phyloP scores from a whole-genome alignment of 1,140 invertebrate species.

The Drosophila seguyi region DNA sequence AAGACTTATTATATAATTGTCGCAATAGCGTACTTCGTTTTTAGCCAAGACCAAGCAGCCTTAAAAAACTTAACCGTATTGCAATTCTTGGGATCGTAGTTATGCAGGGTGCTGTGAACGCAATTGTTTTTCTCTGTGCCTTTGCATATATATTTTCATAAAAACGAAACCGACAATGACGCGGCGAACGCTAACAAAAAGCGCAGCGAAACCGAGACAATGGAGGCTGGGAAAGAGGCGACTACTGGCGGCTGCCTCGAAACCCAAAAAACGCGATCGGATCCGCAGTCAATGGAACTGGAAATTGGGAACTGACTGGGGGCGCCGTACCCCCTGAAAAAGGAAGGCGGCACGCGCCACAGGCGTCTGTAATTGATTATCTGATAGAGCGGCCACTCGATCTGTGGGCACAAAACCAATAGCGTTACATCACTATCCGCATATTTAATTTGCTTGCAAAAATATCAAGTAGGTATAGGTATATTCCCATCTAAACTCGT shows the following conservation, averaged over 20 bases:
- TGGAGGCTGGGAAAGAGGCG: conserved; percentile 47
- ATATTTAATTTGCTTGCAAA: conserved; percentile 47
- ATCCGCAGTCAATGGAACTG: conserved; percentile 52
- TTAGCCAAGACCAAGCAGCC: neutral
- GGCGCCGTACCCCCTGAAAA: conserved; percentile 9
- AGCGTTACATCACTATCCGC: conserved; percentile 45
- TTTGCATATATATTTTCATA: conserved; percentile 39
- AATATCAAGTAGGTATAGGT: conserved; percentile 14
- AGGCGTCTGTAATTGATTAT: conserved; percentile 63
- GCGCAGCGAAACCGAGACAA: conserved; percentile 39
- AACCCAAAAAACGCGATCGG: conserved; percentile 53
- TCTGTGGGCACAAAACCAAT: conserved; percentile 38
- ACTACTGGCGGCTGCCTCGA: conserved; percentile 29
- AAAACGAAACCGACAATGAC: conserved; percentile 34
- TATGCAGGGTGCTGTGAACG: conserved; percentile 30
- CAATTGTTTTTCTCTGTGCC: conserved; percentile 27
- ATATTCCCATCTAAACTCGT: conserved; percentile 34
- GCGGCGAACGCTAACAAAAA: conserved; percentile 28
- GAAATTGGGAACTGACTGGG: conserved; percentile 32
- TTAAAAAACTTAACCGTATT: neutral
- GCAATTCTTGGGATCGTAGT: neutral
- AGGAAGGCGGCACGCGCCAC: conserved; percentile 57
- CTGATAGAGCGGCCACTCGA: conserved; percentile 28
- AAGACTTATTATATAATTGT: neutral
- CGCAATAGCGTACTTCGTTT: neutral